Conservation (phyloP, 1,140 invertebrate genomes). For the Drosophila carrolli region DNA sequence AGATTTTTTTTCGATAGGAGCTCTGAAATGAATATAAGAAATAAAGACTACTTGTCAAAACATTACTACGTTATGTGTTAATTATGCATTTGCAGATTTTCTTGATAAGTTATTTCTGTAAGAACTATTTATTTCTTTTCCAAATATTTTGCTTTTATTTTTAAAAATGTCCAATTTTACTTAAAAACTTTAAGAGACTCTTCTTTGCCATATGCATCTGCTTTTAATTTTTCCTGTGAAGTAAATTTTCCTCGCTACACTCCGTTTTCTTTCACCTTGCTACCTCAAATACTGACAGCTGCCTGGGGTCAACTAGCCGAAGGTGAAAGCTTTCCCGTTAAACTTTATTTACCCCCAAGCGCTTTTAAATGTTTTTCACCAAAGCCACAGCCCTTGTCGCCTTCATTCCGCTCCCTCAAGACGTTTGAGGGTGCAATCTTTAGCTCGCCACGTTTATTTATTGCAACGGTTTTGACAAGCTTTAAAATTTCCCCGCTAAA, state of each 20-base stretch:
- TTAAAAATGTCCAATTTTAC: too few relatives aligned
- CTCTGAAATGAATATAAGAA: not conserved
- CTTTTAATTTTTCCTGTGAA: conserved; percentile 12
- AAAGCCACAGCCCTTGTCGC: conserved; percentile 7
- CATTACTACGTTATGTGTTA: too few relatives aligned
- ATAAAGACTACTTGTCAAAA: not conserved
- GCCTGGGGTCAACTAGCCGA: conserved; percentile 32
- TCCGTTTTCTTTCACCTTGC: conserved; percentile 15
- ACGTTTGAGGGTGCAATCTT: conserved; percentile 17
- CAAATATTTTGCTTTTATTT: too few relatives aligned
- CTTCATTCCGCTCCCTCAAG: not conserved
- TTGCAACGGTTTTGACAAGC: conserved; percentile 72
- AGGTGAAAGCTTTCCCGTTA: conserved; percentile 41
- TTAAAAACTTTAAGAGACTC: not conserved
- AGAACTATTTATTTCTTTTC: too few relatives aligned
- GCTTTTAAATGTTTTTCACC: conserved; percentile 24
- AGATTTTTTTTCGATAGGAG: not conserved
- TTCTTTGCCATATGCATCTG: conserved; percentile 1
- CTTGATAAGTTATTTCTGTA: too few relatives aligned
- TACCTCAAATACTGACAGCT: conserved; percentile 22
- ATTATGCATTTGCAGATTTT: too few relatives aligned
- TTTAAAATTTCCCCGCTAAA: conserved; percentile 67
- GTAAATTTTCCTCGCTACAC: conserved; percentile 18
- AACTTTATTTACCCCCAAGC: conserved; percentile 40
- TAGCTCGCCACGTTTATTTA: conserved; percentile 63